A percentile compares a stretch with the other conserved stretches of the same genome.
These are phyloP conservation scores for Lepilemur ruficaudatus DNA, from an alignment of 2,797 vertebrate genomes.

Conservation along the genomic window DNA sequence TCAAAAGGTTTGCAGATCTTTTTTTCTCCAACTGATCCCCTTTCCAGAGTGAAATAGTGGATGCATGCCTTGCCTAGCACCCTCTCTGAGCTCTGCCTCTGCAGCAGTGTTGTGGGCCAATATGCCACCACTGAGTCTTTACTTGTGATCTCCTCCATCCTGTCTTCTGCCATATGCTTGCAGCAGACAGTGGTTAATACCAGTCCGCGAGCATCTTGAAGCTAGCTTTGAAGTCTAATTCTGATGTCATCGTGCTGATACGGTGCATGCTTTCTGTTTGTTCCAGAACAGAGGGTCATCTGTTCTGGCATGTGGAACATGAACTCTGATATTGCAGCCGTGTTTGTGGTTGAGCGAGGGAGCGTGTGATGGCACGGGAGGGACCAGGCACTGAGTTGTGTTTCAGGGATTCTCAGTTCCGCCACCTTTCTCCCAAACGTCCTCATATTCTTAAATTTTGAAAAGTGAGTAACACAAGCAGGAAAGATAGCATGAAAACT, in stretches of 20 bases:
- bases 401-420: background rate
- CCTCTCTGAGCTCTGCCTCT: constrained; percentile 1
- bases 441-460: background rate
- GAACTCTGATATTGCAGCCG: background rate
- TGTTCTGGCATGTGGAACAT: background rate
- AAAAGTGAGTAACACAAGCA: background rate
- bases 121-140: background rate
- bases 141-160: background rate
- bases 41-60: background rate
- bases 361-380: fast-evolving
- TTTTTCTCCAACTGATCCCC: background rate
- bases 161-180: background rate
- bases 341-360: background rate
- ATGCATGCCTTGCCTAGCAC: constrained; percentile 19
- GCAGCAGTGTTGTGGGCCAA: constrained; percentile 38
- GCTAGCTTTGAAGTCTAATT: background rate
- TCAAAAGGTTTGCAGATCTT: background rate
- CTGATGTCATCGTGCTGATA: background rate
- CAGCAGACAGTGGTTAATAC: background rate
- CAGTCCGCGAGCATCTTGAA: background rate
- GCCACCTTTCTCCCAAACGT: background rate
- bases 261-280: fast-evolving
- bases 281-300: background rate
- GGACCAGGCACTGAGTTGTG: fast-evolving
- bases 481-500: background rate